Conservation (phyloP, 2,888 invertebrate species). For the Monoplex corrugatus region DNA sequence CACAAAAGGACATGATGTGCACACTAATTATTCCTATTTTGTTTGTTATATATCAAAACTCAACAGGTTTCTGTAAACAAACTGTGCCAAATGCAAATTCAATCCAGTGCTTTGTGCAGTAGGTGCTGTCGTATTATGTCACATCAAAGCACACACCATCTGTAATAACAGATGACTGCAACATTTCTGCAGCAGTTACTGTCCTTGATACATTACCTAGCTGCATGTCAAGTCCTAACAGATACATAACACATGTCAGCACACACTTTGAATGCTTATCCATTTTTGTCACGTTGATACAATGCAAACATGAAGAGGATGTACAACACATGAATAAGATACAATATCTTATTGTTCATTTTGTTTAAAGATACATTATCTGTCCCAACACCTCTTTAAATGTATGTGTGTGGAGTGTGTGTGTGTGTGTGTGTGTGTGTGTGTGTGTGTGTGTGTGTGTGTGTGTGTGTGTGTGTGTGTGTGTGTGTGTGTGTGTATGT, state of each 20-base stretch:
- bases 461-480: background rate
- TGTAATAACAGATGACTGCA: background rate
- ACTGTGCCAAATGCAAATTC: background rate
- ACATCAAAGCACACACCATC: no score
- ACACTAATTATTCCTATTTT: no score
- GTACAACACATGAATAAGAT: no score
- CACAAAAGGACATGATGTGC: no score
- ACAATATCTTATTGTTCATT: no score
- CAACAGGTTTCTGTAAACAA: background rate
- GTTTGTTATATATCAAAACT: background rate
- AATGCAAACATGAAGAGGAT: background rate
- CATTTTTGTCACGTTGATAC: background rate
- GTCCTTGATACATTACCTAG: slow-evolving; percentile 15
- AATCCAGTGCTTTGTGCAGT: background rate
- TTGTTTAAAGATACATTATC: no score
- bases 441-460: slow-evolving; percentile 12
- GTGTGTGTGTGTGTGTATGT: background rate
- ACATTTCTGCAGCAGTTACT: background rate
- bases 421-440: slow-evolving; percentile 29
- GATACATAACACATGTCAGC: background rate
- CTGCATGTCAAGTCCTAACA: slow-evolving; percentile 34
- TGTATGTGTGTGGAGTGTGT: slow-evolving; percentile 23
- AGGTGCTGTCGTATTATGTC: background rate
- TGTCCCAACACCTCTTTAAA: background rate
- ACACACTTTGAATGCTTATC: background rate